Conservation (phyloP, 2,888 invertebrate species). For the Archips xylosteana region DNA sequence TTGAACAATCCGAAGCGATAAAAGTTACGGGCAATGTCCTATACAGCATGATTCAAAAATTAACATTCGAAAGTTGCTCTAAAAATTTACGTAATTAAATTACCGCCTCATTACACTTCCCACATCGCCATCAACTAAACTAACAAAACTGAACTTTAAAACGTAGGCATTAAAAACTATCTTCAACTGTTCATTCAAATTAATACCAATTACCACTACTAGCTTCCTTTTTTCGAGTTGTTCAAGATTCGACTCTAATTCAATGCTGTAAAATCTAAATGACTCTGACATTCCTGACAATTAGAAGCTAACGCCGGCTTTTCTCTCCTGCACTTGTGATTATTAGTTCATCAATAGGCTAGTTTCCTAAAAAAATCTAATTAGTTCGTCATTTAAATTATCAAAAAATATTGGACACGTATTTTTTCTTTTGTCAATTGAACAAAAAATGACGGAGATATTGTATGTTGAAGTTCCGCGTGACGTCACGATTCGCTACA, state of each 20-base stretch:
- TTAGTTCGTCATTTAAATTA: too few species aligned
- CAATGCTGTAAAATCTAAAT: not conserved
- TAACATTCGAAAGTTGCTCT: conserved; percentile 17
- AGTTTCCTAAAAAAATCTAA: too few species aligned
- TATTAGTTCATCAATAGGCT: conserved; percentile 22
- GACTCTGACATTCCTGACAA: not conserved
- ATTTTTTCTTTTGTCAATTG: too few species aligned
- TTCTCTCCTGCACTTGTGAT: not conserved
- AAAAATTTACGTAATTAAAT: conserved; percentile 26
- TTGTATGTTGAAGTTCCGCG: too few species aligned
- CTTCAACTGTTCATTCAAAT: not conserved
- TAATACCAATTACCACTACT: conserved; percentile 3
- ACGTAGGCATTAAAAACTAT: not conserved
- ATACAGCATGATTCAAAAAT: conserved; percentile 12
- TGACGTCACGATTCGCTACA: too few species aligned
- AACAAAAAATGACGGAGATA: too few species aligned
- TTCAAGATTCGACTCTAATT: not conserved
- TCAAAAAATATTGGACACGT: too few species aligned
- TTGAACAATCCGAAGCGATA: not conserved
- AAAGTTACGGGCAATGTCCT: not conserved
- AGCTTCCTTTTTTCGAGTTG: not conserved
- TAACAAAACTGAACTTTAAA: not conserved
- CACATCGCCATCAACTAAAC: conserved; percentile 3
- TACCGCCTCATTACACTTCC: conserved; percentile 29
- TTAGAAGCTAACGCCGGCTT: conserved; percentile 2